Conservation (phyloP, 2,113 vertebrate genomes). For the Lethenteron reissneri region DNA sequence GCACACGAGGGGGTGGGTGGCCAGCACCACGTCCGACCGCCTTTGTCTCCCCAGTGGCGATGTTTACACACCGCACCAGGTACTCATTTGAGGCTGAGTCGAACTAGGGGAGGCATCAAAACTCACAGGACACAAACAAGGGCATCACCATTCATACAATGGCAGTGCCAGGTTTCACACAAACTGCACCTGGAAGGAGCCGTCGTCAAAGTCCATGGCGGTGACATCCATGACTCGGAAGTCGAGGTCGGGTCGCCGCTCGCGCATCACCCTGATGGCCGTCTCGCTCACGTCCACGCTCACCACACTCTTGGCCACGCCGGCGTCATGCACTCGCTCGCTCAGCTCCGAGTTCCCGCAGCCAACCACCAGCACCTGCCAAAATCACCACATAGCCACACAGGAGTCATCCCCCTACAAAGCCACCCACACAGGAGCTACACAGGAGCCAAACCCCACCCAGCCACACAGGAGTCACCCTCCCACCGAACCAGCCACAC, state of each 20-base stretch:
- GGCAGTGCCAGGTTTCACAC: no score
- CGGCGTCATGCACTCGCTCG: slow-evolving; percentile 63
- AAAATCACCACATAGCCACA: background rate
- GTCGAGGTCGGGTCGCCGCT: slow-evolving; percentile 40
- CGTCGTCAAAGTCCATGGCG: slow-evolving; percentile 44
- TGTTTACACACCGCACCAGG: no score
- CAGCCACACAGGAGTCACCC: background rate
- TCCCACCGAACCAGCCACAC: background rate
- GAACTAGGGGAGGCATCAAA: no score
- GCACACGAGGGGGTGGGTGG: no score
- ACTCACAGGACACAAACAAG: no score
- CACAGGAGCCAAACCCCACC: background rate
- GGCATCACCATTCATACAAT: no score
- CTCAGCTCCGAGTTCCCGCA: slow-evolving; percentile 91
- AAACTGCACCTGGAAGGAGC: slow-evolving; percentile 29
- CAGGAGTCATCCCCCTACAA: background rate
- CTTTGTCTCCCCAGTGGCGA: no score
- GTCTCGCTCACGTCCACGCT: slow-evolving; percentile 72
- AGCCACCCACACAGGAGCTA: background rate
- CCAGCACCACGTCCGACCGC: no score
- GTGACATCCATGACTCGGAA: slow-evolving; percentile 62
- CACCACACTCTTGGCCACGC: slow-evolving; percentile 39
- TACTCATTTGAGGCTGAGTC: no score
- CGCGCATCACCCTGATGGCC: slow-evolving; percentile 55
- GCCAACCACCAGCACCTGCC: slow-evolving; percentile 75